Evolutionary conservation across 2,113 vertebrate genomes (phyloP), one percentile per base, ranked within the genome.

Genomic region (Forbesichthys papilliferus): DNA sequence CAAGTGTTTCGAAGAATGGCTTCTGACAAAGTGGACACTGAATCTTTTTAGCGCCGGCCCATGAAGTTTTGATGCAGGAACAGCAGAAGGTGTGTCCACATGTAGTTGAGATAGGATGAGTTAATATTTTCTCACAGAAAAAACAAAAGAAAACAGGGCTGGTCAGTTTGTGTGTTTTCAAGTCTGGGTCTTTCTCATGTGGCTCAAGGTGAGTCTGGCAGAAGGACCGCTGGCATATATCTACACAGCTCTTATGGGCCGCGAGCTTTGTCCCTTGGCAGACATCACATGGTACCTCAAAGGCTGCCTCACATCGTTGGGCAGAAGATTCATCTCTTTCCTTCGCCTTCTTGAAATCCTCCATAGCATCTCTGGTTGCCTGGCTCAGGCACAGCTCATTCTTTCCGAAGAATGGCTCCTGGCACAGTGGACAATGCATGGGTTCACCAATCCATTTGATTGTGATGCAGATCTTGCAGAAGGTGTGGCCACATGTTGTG

Each of bases 401-500:
- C n/a, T 47, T 75, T 0, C 11, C 27, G 33, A 1, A 9, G 51
- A 83, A 85, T 18, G 1, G 64, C 48, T 49, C 48, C 59, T 56
- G 65, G 12, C 84, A 86, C 14, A 83, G 53, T 9, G 84, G 84
- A 68, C 84, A 86, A 47, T 69, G 48, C 3, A 0, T 27, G 3
- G 4, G 42, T 16, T 0, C 10, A 7, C 27, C 62, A 60, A 6
- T 9, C 84, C 80, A 83, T 68, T 77, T 79, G 3, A 1, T 62
- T 13, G 58, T 81, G 62, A 86, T 74, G 16, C 80, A 83, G 10
- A 36, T 3, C 70, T 77, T 79, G 42, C 81, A 86, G 62, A 67
- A 86, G 78, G 81, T 86, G 73, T 86, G 80, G 74, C 81, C 84
- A 57, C 80, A 81, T 16, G 80, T 74, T 54, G 80, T 85, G 3